phyloP scores from a whole-genome alignment of 2,888 invertebrate genomes.

The Allygus modestus region DNA sequence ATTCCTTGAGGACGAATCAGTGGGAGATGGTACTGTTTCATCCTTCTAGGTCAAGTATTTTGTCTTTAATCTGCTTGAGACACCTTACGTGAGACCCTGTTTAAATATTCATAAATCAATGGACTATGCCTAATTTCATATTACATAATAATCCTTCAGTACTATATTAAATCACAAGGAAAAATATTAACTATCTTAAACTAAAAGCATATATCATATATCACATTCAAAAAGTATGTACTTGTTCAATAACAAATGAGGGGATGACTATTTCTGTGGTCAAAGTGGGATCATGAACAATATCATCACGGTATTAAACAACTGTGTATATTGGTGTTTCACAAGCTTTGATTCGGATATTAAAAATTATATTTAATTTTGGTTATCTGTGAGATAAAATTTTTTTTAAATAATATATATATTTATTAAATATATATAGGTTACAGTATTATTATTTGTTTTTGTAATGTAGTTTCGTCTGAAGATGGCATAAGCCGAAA shows the following conservation, averaged over 20 bases:
- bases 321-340: background rate
- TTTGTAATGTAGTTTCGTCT: too few relatives aligned
- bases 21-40: too few relatives aligned
- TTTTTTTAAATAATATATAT: too few relatives aligned
- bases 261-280: slow-evolving; percentile 12
- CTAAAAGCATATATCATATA: slow-evolving; percentile 31
- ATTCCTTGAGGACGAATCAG: too few relatives aligned
- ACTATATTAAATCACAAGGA: slow-evolving; percentile 2
- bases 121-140: background rate
- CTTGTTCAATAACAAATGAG: background rate
- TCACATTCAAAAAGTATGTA: slow-evolving; percentile 21
- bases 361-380: background rate
- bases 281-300: slow-evolving; percentile 5
- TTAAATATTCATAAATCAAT: background rate
- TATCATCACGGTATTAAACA: background rate
- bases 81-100: too few relatives aligned
- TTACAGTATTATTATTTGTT: too few relatives aligned
- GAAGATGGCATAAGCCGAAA: too few relatives aligned
- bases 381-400: too few relatives aligned
- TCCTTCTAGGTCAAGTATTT: too few relatives aligned
- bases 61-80: too few relatives aligned
- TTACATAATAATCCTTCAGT: background rate
- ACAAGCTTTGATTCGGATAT: background rate
- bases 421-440: too few relatives aligned
- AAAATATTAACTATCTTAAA: slow-evolving; percentile 11